These are phyloP conservation scores for Tipula unca DNA, from an alignment of 2,888 invertebrate species.

Conservation along the genomic window DNA sequence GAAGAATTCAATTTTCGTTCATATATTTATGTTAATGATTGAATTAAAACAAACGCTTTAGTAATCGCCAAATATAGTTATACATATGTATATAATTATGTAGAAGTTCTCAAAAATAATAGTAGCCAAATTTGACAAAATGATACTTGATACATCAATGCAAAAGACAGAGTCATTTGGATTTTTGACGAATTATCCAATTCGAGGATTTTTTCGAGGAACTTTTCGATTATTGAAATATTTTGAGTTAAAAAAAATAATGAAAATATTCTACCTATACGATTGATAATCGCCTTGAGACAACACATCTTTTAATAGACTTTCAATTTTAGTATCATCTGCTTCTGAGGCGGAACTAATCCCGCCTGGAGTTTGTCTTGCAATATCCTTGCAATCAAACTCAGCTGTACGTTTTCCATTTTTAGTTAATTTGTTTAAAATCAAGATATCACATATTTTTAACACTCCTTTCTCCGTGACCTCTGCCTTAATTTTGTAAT, in stretches of 20 bases:
- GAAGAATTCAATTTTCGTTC: too few relatives aligned
- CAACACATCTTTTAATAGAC: neutral
- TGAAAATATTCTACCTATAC: neutral
- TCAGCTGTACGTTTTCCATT: neutral
- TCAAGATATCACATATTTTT: neutral
- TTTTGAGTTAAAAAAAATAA: neutral
- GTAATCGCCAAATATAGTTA: too few relatives aligned
- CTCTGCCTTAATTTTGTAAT: constrained; percentile 50
- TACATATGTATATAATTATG: too few relatives aligned
- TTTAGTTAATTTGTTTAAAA: neutral
- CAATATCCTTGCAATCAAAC: neutral
- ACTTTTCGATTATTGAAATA: too few relatives aligned
- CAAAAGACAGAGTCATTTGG: too few relatives aligned
- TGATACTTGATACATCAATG: too few relatives aligned
- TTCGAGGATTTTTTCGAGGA: too few relatives aligned
- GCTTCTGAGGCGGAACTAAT: neutral
- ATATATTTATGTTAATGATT: too few relatives aligned
- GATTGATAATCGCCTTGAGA: neutral
- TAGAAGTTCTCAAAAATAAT: too few relatives aligned
- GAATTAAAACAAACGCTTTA: too few relatives aligned
- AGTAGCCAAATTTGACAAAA: too few relatives aligned
- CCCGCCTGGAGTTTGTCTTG: neutral
- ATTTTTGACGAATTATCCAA: too few relatives aligned
- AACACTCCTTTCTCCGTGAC: constrained; percentile 43
- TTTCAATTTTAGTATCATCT: neutral